A percentile compares a stretch with the other conserved stretches of the same genome.
Conservation (phyloP, 2,888 invertebrate genomes). For the Laothoe populi region DNA sequence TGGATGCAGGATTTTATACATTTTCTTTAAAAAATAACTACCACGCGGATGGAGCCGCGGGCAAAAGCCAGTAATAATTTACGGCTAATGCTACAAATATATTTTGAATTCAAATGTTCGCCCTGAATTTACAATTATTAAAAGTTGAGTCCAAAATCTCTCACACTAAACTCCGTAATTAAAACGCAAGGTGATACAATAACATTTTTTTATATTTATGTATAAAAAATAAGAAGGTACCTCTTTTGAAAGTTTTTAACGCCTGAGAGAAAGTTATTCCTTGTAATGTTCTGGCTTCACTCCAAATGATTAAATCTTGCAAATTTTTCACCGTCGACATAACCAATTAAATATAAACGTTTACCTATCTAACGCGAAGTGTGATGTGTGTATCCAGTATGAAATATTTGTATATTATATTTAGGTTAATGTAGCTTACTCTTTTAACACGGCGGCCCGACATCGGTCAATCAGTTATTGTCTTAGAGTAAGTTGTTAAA, state of each 20-base stretch:
- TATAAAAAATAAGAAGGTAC: slow-evolving; percentile 1
- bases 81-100: too few relatives aligned
- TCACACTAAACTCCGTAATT: not conserved
- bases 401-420: slow-evolving; percentile 24
- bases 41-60: too few relatives aligned
- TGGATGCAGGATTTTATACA: too few relatives aligned
- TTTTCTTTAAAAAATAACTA: too few relatives aligned
- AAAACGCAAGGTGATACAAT: not conserved
- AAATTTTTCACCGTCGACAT: slow-evolving; percentile 23
- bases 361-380: slow-evolving; percentile 14
- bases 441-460: not conserved
- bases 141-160: too few relatives aligned
- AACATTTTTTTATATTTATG: not conserved
- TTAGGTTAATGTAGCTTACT: not conserved
- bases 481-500: too few relatives aligned
- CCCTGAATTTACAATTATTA: too few relatives aligned
- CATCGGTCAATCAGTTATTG: too few relatives aligned
- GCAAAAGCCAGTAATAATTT: too few relatives aligned
- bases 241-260: slow-evolving; percentile 15
- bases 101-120: too few relatives aligned
- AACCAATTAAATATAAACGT: slow-evolving; percentile 22
- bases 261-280: slow-evolving; percentile 16
- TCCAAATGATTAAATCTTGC: slow-evolving; percentile 27
- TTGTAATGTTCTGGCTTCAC: slow-evolving; percentile 25
- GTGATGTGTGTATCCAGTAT: too few relatives aligned